phyloP scores from a whole-genome alignment of 1,140 invertebrate genomes.

The Archivesica marissinica region DNA sequence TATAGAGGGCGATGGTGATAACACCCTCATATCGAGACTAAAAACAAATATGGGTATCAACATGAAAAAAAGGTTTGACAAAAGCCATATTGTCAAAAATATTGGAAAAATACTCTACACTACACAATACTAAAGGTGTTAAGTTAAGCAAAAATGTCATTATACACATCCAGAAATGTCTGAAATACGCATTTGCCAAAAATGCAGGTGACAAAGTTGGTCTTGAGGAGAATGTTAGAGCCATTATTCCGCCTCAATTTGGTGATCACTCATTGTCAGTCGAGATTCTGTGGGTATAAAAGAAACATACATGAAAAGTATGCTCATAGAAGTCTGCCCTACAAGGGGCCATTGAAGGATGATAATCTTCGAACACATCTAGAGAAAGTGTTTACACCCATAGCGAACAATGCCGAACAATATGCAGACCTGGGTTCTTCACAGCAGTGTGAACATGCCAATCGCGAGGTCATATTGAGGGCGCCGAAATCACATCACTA shows the following conservation, averaged over 20 bases:
- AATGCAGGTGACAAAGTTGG: conserved; percentile 54
- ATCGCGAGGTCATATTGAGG: neutral
- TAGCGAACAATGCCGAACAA: conserved; percentile 13
- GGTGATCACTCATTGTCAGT: conserved; percentile 48
- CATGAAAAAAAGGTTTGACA: conserved; percentile 59
- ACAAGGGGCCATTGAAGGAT: conserved; percentile 26
- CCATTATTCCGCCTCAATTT: conserved; percentile 60
- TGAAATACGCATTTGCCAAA: conserved; percentile 62
- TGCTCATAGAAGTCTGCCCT: conserved; percentile 58
- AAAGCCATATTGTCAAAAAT: conserved; percentile 58
- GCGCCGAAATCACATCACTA: conserved; percentile 34
- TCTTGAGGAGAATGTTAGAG: conserved; percentile 52
- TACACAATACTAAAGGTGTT: conserved; percentile 18
- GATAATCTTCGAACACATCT: neutral
- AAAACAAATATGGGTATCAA: too few species aligned
- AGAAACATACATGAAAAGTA: conserved; percentile 31
- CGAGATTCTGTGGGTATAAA: conserved; percentile 62
- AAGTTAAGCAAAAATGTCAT: conserved; percentile 53
- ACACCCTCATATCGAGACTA: conserved; percentile 40
- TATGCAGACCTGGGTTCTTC: conserved; percentile 33
- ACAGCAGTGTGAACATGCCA: conserved; percentile 50
- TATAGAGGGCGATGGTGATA: conserved; percentile 62
- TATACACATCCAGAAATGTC: conserved; percentile 47
- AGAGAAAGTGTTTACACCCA: neutral
- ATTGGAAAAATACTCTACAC: conserved; percentile 40